Conservation (phyloP, 2,797 vertebrate genomes). For the Fringilla coelebs region DNA sequence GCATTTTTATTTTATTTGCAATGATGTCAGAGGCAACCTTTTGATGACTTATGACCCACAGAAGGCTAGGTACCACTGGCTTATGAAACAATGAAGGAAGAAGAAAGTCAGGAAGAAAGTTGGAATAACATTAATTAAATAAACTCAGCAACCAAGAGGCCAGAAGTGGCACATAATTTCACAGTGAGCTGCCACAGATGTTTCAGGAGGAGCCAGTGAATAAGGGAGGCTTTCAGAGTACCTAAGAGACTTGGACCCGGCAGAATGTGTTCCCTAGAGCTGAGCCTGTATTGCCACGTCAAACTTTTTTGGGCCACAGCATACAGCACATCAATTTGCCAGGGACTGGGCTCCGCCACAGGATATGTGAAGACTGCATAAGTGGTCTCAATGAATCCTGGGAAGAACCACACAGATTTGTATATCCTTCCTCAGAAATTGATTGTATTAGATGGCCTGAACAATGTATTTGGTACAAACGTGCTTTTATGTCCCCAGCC, state of each 20-base stretch:
- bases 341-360: conserved; percentile 10
- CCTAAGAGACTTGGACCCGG: not conserved
- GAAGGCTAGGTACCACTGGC: not conserved
- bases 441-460: not conserved
- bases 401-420: not conserved
- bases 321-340: not conserved
- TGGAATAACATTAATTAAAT: not conserved
- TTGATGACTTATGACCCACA: conserved; percentile 46
- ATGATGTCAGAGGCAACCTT: conserved; percentile 28
- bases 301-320: not conserved
- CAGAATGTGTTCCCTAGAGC: not conserved
- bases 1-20: conserved; percentile 1
- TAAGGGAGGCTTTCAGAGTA: not conserved
- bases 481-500: not conserved
- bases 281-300: conserved; percentile 4
- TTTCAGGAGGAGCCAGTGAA: not conserved
- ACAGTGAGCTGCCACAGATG: not conserved
- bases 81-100: not conserved
- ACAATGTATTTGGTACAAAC: not conserved
- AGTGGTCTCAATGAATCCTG: not conserved
- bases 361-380: not conserved
- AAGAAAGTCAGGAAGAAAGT: not conserved
- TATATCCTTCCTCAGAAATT: not conserved
- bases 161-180: not conserved
- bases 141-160: not conserved